These are phyloP conservation scores for Podarcis muralis DNA, from an alignment of 2,113 vertebrate species.

Conservation along the genomic window DNA sequence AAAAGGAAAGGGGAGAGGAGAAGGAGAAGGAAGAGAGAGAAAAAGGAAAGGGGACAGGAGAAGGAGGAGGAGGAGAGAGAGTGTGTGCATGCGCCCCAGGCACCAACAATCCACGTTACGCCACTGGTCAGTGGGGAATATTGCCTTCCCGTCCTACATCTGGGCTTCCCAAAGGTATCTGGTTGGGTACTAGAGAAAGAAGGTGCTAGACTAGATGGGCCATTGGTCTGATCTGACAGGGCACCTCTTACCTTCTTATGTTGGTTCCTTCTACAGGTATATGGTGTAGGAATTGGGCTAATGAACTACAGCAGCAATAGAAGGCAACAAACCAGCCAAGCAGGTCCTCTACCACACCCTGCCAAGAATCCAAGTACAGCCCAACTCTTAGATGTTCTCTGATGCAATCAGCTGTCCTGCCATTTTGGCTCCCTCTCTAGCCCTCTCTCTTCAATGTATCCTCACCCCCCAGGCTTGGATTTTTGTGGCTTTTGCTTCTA, in stretches of 20 bases:
- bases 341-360: neutral
- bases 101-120: too few species aligned
- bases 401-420: too few species aligned
- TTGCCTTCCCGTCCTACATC: neutral
- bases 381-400: neutral
- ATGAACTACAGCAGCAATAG: neutral
- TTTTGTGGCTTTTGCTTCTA: neutral
- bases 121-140: too few species aligned
- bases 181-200: too few species aligned
- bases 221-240: neutral
- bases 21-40: too few species aligned
- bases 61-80: too few species aligned
- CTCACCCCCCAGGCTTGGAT: neutral
- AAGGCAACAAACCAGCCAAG: neutral
- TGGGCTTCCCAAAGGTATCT: too few species aligned
- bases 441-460: too few species aligned
- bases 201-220: neutral
- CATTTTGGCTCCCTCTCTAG: too few species aligned
- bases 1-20: too few species aligned
- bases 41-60: too few species aligned
- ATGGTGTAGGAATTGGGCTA: neutral
- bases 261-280: neutral
- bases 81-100: too few species aligned
- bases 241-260: neutral
- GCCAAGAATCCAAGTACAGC: neutral